Conservation (phyloP, 2,888 invertebrate genomes). For the Megastigmus dorsalis region DNA sequence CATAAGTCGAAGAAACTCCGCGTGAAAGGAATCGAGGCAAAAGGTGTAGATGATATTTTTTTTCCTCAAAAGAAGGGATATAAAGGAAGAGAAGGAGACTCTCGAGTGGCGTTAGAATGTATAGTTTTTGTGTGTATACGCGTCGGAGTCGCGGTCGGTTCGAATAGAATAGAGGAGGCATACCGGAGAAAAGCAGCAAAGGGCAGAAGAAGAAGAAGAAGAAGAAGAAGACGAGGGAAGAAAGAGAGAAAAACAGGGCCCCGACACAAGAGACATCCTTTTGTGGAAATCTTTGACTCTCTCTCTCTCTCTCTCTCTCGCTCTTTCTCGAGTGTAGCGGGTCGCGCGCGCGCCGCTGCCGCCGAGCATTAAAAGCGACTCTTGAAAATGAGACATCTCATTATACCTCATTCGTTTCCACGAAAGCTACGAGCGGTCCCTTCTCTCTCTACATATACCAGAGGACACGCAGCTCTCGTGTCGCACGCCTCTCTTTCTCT, state of each 20-base stretch:
- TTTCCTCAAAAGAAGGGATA: background rate
- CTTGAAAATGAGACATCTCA: conserved; percentile 49
- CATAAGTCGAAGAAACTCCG: background rate
- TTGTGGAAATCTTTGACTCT: conserved; percentile 41
- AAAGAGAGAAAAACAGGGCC: conserved; percentile 22
- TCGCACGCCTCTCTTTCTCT: conserved; percentile 43
- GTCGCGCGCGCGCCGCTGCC: background rate
- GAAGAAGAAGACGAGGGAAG: background rate
- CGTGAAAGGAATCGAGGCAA: background rate
- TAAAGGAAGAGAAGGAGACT: conserved; percentile 12
- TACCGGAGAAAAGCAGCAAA: background rate
- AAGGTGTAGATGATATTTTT: conserved; percentile 15
- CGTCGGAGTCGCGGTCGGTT: conserved; percentile 27
- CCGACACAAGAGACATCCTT: conserved; percentile 13
- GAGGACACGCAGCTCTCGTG: no score
- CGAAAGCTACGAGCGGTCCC: conserved; percentile 30
- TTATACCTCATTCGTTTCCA: conserved; percentile 45
- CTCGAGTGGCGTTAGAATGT: conserved; percentile 32
- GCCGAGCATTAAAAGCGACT: conserved; percentile 34
- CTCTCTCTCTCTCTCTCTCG: no score
- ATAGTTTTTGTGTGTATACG: conserved; percentile 16
- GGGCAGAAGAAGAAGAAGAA: background rate
- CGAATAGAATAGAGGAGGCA: no score
- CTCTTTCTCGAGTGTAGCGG: background rate
- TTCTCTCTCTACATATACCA: no score